Evolutionary conservation across 2,888 invertebrate genomes (phyloP), one percentile per base, ranked within the genome.

Genomic region (Oconnorella tubifera): DNA sequence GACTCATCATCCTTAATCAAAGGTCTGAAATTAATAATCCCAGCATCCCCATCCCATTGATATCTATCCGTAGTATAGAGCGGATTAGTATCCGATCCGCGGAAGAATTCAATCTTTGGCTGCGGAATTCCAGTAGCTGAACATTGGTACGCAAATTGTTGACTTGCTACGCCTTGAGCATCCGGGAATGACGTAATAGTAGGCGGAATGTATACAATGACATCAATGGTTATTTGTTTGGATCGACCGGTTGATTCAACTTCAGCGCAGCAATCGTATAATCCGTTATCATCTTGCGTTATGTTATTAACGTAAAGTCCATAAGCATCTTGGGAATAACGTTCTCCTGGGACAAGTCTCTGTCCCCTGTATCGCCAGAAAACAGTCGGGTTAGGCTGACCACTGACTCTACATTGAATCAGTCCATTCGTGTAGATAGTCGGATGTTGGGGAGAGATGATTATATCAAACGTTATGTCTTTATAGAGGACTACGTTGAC

Each of bases 231-330:
- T 29, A 4, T 53, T 32, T 53, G 29, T 27, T 64, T 51, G 25
- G 64, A 61, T 3, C 63, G 50, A 6, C 70, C 71, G 6, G 60
- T 63, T 1, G 49, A 32, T 14, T 67, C 58, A 6, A 75, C 68
- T 57, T 73, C 71, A 23, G 72, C 71, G 25, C 68, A 62, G 62
- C 74, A 72, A 25, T 62, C 55, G 63, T 75, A 75, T 6, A 51
- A 32, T 2, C 73, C 74, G 33, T 75, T 70, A 64, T 75, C 75
- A 1, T 63, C 68, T 33, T 68, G 57, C 4, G 68, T 68, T 57
- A 73, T 72, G 65, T 72, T 70, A 40, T 50, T 50, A 19, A 75
- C 69, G 14, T 55, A 3, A 55, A 75, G 56, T 1, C 75, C 75
- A 23, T 68, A 61, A 27, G 60, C n/a, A 33, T 67, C 59, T 55